phyloP scores from a whole-genome alignment of 2,113 vertebrate species.

The Syngnathus floridae region DNA sequence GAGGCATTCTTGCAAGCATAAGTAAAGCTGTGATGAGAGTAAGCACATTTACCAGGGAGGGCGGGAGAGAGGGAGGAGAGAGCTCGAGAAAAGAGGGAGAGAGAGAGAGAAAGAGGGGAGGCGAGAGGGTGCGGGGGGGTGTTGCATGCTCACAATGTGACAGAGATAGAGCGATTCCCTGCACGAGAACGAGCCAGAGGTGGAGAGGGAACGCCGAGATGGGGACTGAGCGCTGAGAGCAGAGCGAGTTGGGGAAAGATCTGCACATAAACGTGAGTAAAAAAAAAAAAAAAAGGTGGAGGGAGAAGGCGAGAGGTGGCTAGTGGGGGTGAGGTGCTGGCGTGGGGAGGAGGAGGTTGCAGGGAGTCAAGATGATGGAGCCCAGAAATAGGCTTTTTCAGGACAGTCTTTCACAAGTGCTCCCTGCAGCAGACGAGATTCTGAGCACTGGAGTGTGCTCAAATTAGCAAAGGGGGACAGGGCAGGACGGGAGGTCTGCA shows the following conservation, averaged over 20 bases:
- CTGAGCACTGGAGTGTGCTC: slow-evolving; percentile 53
- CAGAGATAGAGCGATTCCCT: slow-evolving; percentile 59
- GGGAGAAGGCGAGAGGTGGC: slow-evolving; percentile 36
- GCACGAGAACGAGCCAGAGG: slow-evolving; percentile 41
- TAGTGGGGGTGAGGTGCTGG: slow-evolving; percentile 32
- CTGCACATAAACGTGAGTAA: slow-evolving; percentile 40
- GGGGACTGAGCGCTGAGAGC: slow-evolving; percentile 40
- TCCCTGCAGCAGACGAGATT: slow-evolving; percentile 59
- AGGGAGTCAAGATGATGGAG: slow-evolving; percentile 52
- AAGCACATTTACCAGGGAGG: slow-evolving; percentile 58
- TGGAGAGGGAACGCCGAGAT: slow-evolving; percentile 44
- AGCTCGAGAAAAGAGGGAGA: slow-evolving; percentile 40
- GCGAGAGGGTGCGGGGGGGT: slow-evolving; percentile 15
- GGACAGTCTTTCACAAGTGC: slow-evolving; percentile 49
- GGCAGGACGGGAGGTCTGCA: slow-evolving; percentile 59
- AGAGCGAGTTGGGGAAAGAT: slow-evolving; percentile 46
- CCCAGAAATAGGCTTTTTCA: slow-evolving; percentile 49
- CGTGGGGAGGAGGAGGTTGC: slow-evolving; percentile 1
- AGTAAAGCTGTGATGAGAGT: slow-evolving; percentile 60
- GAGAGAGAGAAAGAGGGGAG: slow-evolving; percentile 12
- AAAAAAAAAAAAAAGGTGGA: slow-evolving; percentile 16
- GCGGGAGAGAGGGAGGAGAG: slow-evolving; percentile 37
- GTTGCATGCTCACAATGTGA: slow-evolving; percentile 63
- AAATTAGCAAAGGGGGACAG: slow-evolving; percentile 58
- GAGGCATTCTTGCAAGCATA: slow-evolving; percentile 50